Percentiles rank a stretch among this genome's conserved stretches.
Evolutionary conservation across 2,888 invertebrate genomes (phyloP).

Genomic region (Chydorus sphaericus): DNA sequence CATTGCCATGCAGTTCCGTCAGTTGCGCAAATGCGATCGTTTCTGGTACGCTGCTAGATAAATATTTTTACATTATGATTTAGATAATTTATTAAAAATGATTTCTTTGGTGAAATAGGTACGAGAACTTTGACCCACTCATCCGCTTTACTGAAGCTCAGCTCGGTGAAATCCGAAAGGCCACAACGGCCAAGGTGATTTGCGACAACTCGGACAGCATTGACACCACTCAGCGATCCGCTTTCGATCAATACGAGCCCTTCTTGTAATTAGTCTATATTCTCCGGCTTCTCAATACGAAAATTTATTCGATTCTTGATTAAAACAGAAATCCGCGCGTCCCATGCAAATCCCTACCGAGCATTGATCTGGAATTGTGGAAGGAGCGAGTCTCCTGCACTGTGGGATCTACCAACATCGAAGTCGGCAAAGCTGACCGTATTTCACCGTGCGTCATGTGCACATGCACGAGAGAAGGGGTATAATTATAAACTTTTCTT

Average conservation of each 20-base stretch:
- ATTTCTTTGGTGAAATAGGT: conserved; percentile 21
- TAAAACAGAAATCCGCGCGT: conserved; percentile 28
- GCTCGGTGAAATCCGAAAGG: conserved; percentile 56
- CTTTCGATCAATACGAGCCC: conserved; percentile 35
- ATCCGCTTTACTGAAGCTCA: conserved; percentile 45
- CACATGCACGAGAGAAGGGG: conserved; percentile 37
- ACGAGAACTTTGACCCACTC: conserved; percentile 32
- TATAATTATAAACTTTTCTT: too few relatives aligned
- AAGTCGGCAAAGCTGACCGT: conserved; percentile 30
- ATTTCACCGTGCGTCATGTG: conserved; percentile 36
- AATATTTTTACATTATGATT: not conserved
- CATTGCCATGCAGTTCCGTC: conserved; percentile 38
- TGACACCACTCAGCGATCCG: conserved; percentile 33
- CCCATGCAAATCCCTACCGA: conserved; percentile 26
- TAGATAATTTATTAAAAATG: not conserved
- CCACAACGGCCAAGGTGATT: conserved; percentile 33
- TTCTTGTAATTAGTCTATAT: conserved; percentile 31
- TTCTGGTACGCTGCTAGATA: conserved; percentile 39
- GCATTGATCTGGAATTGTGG: conserved; percentile 29
- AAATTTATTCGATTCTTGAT: not conserved
- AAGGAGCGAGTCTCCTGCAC: conserved; percentile 30
- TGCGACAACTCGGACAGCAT: conserved; percentile 38
- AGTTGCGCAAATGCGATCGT: conserved; percentile 37
- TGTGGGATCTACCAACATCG: conserved; percentile 29
- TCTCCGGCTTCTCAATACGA: not conserved